Evolutionary conservation across 2,888 invertebrate species (phyloP).

Genomic region (Apamea crenata): DNA sequence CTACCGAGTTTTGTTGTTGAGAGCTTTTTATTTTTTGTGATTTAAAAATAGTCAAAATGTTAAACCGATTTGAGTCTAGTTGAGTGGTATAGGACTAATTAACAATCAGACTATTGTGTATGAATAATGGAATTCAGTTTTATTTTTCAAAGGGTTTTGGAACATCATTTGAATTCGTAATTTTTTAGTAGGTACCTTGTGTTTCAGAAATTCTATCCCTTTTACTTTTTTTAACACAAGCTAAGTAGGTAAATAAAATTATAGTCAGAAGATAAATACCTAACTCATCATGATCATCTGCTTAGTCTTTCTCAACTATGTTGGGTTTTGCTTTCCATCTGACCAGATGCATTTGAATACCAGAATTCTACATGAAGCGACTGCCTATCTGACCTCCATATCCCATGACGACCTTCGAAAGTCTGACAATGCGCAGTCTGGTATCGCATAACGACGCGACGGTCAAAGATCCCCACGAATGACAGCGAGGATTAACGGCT

Average conservation of each 20-base stretch:
- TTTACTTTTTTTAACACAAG: background rate
- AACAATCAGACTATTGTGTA: slow-evolving; percentile 24
- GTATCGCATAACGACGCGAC: background rate
- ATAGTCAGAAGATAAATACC: background rate
- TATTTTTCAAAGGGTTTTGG: background rate
- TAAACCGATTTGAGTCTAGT: slow-evolving; percentile 14
- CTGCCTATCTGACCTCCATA: background rate
- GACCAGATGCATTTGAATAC: background rate
- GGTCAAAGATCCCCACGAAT: background rate
- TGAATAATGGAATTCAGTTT: background rate
- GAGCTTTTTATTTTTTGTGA: slow-evolving; percentile 12
- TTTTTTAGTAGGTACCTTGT: background rate
- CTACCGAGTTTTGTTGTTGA: slow-evolving; percentile 26
- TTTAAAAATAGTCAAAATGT: background rate
- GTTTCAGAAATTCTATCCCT: background rate
- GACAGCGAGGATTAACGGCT: background rate
- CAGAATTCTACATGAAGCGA: background rate
- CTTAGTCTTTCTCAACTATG: background rate
- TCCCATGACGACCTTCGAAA: no score
- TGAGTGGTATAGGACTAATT: slow-evolving; percentile 8
- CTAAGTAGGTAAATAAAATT: background rate
- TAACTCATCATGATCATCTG: background rate
- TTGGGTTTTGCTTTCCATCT: background rate
- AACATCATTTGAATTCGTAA: background rate
- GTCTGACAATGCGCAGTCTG: no score